These are phyloP conservation scores for Teleopsis dalmanni DNA, from an alignment of 1,140 invertebrate genomes.

Conservation along the genomic window DNA sequence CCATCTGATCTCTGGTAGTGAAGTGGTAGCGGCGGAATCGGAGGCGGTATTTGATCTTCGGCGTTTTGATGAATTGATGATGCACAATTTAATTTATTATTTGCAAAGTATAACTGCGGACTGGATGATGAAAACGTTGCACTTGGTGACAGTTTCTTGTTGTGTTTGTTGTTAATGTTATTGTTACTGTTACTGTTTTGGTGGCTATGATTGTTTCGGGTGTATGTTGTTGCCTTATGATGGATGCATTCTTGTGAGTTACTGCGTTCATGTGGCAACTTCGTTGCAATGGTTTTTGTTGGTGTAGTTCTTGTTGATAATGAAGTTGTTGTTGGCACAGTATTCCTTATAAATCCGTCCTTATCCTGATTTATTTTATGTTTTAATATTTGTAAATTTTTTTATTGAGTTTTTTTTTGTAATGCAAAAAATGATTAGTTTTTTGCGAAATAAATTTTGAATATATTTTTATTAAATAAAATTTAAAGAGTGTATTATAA, in stretches of 20 bases:
- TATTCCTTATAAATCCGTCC: no score
- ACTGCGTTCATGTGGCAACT: no score
- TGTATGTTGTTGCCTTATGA: conserved; percentile 3
- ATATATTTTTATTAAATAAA: no score
- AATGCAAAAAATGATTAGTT: no score
- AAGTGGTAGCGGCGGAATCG: conserved; percentile 54
- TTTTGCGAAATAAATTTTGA: no score
- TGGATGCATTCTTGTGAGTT: conserved; percentile 2
- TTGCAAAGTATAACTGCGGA: conserved; percentile 35
- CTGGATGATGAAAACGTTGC: conserved; percentile 32
- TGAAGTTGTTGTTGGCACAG: no score
- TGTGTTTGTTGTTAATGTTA: conserved; percentile 7
- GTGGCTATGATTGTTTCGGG: neutral
- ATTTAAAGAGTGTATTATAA: no score
- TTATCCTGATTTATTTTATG: no score
- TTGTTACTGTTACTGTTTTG: neutral
- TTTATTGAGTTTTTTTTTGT: no score
- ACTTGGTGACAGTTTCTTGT: conserved; percentile 10
- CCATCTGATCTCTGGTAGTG: conserved; percentile 51
- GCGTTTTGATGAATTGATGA: conserved; percentile 23
- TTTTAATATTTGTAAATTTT: no score
- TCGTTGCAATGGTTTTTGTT: conserved; percentile 5
- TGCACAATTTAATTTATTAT: no score
- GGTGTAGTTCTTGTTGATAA: no score
- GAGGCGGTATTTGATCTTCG: conserved; percentile 47